Conservation (phyloP, 2,797 vertebrate species). For the Manis javanica region DNA sequence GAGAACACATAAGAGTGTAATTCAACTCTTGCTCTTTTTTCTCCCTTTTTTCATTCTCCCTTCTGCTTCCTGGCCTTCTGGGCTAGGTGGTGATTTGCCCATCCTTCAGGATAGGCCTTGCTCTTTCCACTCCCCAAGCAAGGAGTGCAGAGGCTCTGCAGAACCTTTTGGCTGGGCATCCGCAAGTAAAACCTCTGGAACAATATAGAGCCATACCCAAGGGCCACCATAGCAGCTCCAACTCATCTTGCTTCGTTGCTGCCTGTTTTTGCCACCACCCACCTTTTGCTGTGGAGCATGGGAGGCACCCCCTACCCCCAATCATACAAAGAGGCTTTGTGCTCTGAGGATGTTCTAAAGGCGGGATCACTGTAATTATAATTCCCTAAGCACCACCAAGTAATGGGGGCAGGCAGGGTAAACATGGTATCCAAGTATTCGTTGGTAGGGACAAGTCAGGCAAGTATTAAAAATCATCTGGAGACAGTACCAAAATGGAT, state of each 20-base stretch:
- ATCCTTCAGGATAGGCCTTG: slow-evolving; percentile 10
- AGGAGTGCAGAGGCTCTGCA: background rate
- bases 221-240: background rate
- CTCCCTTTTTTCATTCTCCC: background rate
- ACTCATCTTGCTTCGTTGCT: background rate
- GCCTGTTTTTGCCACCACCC: slow-evolving; percentile 45
- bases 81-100: background rate
- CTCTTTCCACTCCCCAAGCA: background rate
- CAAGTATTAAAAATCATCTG: slow-evolving; percentile 75
- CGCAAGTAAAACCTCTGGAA: background rate
- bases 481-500: slow-evolving; percentile 69
- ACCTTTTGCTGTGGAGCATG: slow-evolving; percentile 42
- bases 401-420: slow-evolving; percentile 73
- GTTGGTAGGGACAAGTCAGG: slow-evolving; percentile 74
- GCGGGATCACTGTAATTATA: slow-evolving; percentile 76
- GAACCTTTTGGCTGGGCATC: background rate
- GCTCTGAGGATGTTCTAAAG: slow-evolving; percentile 71
- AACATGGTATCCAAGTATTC: slow-evolving; percentile 76
- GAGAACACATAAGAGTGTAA: background rate
- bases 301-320: background rate
- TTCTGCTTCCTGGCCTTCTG: slow-evolving; percentile 33
- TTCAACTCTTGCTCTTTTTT: background rate
- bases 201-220: background rate
- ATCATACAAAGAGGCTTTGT: slow-evolving; percentile 76
- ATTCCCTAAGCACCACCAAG: slow-evolving; percentile 73